These are phyloP conservation scores for Stomorhina lunata DNA, from an alignment of 2,888 invertebrate genomes.

Conservation along the genomic window DNA sequence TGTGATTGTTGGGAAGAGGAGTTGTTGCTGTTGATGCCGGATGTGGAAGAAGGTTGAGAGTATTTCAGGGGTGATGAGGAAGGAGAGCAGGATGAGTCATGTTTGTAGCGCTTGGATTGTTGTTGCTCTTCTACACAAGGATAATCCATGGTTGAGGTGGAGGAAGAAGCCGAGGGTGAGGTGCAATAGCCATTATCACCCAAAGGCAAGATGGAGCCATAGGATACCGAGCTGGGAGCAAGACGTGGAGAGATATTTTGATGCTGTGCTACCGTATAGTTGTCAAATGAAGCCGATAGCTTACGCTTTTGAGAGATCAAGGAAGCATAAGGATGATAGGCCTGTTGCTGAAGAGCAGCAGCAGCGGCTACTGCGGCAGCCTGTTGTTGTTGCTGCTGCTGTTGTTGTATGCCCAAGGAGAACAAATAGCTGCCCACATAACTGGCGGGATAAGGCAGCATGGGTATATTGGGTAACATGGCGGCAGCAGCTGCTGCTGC, in stretches of 20 bases:
- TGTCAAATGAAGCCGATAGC: slow-evolving; percentile 65
- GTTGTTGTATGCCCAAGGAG: slow-evolving; percentile 84
- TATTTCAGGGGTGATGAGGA: slow-evolving; percentile 73
- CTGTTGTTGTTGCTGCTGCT: slow-evolving; percentile 76
- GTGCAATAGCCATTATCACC: slow-evolving; percentile 74
- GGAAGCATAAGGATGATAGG: slow-evolving; percentile 73
- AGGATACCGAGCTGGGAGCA: slow-evolving; percentile 46
- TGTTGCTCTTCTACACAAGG: slow-evolving; percentile 72
- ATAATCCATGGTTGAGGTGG: slow-evolving; percentile 72
- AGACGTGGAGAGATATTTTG: slow-evolving; percentile 18
- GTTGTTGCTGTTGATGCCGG: slow-evolving; percentile 65
- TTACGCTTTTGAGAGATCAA: slow-evolving; percentile 73
- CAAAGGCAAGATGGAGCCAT: slow-evolving; percentile 48
- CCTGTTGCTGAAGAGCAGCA: slow-evolving; percentile 68
- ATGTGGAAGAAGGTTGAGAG: slow-evolving; percentile 75
- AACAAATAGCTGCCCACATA: slow-evolving; percentile 85
- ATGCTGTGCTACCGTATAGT: slow-evolving; percentile 68
- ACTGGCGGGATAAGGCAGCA: slow-evolving; percentile 84
- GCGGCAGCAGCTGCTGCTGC: slow-evolving; percentile 79
- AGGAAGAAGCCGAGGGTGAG: slow-evolving; percentile 78
- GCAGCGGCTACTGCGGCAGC: slow-evolving; percentile 70
- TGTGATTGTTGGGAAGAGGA: slow-evolving; percentile 43
- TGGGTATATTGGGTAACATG: slow-evolving; percentile 77
- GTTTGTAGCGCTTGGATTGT: slow-evolving; percentile 71
- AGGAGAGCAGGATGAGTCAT: slow-evolving; percentile 74